Evolutionary conservation across 2,113 vertebrate species (phyloP).

Genomic region (Pholis gunnellus): DNA sequence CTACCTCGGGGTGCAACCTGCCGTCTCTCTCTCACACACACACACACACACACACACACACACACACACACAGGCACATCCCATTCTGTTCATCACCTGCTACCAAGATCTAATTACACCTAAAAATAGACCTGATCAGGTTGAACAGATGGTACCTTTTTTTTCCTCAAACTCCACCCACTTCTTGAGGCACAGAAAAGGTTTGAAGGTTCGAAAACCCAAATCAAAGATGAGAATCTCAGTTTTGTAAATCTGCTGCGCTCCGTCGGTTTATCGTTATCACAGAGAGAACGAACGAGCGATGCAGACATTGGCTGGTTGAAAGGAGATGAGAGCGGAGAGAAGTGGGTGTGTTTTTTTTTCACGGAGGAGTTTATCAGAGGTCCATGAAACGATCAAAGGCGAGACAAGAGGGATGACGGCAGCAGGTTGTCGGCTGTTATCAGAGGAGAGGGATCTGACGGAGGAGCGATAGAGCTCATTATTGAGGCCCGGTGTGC

Average conservation of each 20-base stretch:
- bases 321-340: background rate
- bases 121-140: slow-evolving; percentile 34
- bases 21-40: background rate
- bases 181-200: too few species aligned
- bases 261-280: slow-evolving; percentile 22
- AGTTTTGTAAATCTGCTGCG: slow-evolving; percentile 14
- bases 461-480: slow-evolving; percentile 26
- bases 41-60: slow-evolving; percentile 7
- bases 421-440: slow-evolving; percentile 51
- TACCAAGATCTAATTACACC: slow-evolving; percentile 57
- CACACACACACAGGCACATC: slow-evolving; percentile 17
- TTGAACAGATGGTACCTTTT: slow-evolving; percentile 54
- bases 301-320: background rate
- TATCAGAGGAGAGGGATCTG: slow-evolving; percentile 53
- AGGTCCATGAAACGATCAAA: slow-evolving; percentile 49
- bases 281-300: background rate
- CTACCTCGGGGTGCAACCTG: slow-evolving; percentile 52
- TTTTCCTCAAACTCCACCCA: too few species aligned
- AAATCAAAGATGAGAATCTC: slow-evolving; percentile 38
- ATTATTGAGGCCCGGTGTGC: slow-evolving; percentile 13
- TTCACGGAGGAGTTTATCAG: slow-evolving; percentile 53
- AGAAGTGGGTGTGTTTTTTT: background rate
- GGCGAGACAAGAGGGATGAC: slow-evolving; percentile 30
- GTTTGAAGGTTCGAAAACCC: background rate
- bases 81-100: slow-evolving; percentile 57